A percentile compares a stretch with the other conserved stretches of the same genome.
Conservation (phyloP, 37 sponge, comb jelly and placozoan species). For the Agelas oroides region DNA sequence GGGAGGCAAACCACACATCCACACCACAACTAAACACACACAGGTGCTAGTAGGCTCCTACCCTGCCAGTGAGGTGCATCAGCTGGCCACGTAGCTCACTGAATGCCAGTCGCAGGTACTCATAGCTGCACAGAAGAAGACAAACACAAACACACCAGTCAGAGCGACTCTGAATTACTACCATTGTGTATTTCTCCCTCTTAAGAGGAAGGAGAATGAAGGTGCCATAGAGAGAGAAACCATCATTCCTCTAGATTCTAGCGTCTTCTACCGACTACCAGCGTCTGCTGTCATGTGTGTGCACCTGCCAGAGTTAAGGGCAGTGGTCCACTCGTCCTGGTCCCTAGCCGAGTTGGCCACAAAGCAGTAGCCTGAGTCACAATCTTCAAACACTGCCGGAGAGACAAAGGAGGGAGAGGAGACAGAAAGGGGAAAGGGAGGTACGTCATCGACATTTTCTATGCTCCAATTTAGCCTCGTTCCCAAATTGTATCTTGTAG, state of each 20-base stretch:
- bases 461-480: too few species aligned
- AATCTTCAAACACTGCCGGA: slow-evolving; percentile 66
- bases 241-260: too few species aligned
- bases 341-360: slow-evolving; percentile 70
- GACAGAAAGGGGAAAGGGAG: background rate
- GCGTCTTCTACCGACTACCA: too few species aligned
- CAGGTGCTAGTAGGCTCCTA: background rate
- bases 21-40: too few species aligned
- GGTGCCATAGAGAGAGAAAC: too few species aligned
- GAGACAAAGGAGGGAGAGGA: too few species aligned
- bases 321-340: slow-evolving; percentile 71
- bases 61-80: slow-evolving; percentile 74
- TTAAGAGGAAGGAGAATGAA: background rate
- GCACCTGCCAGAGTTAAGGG: slow-evolving; percentile 53
- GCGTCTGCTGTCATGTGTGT: too few species aligned
- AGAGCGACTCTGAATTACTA: background rate
- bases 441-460: background rate
- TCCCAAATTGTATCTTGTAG: too few species aligned
- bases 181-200: background rate
- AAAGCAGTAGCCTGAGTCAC: slow-evolving; percentile 50
- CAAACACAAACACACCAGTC: background rate
- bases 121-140: slow-evolving; percentile 46
- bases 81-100: slow-evolving; percentile 76
- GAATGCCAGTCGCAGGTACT: slow-evolving; percentile 63
- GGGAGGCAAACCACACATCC: too few species aligned